A percentile compares a stretch with the other conserved stretches of the same genome.
Evolutionary conservation across 2,888 invertebrate genomes (phyloP).

Genomic region (Drosophila fulvimacula): DNA sequence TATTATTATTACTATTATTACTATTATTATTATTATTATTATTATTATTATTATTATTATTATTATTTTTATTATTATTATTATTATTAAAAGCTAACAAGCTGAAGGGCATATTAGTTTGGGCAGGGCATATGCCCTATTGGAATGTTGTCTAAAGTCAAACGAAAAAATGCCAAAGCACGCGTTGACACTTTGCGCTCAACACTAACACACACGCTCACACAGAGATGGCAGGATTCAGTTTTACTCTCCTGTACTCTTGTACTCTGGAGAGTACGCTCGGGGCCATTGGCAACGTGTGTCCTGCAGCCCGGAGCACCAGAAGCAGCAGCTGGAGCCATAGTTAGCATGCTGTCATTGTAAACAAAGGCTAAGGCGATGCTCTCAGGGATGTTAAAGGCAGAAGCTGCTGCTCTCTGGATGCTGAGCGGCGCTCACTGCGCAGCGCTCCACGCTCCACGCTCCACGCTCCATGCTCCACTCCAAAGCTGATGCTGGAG

Average conservation of each 20-base stretch:
- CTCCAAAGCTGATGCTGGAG: constrained; percentile 28
- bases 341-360: constrained; percentile 59
- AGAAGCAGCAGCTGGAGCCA: constrained; percentile 37
- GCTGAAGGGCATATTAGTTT: background rate
- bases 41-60: no score
- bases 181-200: constrained; percentile 78
- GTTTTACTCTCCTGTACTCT: constrained; percentile 58
- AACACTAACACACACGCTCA: constrained; percentile 54
- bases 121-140: constrained; percentile 32
- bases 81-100: background rate
- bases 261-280: constrained; percentile 65
- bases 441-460: constrained; percentile 9
- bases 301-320: constrained; percentile 65
- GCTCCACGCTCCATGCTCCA: constrained; percentile 2
- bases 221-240: constrained; percentile 35
- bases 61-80: background rate
- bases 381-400: constrained; percentile 50
- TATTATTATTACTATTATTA: no score
- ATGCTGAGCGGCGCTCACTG: constrained; percentile 31
- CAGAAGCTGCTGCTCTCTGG: constrained; percentile 11
- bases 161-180: constrained; percentile 73
- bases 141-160: constrained; percentile 16
- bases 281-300: constrained; percentile 64
- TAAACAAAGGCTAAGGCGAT: constrained; percentile 67
- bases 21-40: no score